Evolutionary conservation across 2,797 vertebrate species (phyloP).

Genomic region (Leptodactylus fallax): DNA sequence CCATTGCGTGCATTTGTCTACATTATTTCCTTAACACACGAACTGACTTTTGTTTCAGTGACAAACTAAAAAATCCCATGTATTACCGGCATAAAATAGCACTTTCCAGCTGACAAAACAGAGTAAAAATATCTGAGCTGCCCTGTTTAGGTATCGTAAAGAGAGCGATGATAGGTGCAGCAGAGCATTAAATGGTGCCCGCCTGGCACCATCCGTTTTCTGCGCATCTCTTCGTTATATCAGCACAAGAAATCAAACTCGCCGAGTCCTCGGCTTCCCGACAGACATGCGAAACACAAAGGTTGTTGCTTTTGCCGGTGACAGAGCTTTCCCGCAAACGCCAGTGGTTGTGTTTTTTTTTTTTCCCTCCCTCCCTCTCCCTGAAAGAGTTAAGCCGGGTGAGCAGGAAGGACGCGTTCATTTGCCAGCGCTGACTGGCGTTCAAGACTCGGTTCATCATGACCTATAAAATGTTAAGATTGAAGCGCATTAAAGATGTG

Average conservation of each 20-base stretch:
- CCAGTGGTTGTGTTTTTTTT: neutral
- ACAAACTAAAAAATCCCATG: neutral
- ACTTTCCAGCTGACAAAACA: neutral
- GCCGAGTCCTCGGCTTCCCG: fast-evolving
- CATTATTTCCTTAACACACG: neutral
- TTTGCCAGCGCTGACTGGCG: conserved; percentile 75
- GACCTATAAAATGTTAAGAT: conserved; percentile 86
- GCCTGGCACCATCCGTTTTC: conserved; percentile 6
- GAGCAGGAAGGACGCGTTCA: conserved; percentile 62
- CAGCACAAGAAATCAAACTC: conserved; percentile 22
- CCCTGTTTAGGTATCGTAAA: conserved; percentile 31
- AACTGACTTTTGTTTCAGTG: neutral
- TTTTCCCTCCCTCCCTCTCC: too few species aligned
- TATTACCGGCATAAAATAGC: neutral
- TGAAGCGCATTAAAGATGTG: conserved; percentile 86
- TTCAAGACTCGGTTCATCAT: conserved; percentile 79
- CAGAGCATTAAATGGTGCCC: conserved; percentile 32
- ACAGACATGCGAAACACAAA: conserved; percentile 6
- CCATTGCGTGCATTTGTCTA: neutral
- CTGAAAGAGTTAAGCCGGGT: conserved; percentile 39
- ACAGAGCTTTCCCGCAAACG: neutral
- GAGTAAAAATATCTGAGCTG: conserved; percentile 18
- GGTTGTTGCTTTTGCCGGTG: neutral
- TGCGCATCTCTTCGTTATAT: conserved; percentile 8
- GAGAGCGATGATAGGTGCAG: conserved; percentile 41